Base-by-base conservation (phyloP, 2,113 vertebrate species). In the Seriola quinqueradiata region DNA sequence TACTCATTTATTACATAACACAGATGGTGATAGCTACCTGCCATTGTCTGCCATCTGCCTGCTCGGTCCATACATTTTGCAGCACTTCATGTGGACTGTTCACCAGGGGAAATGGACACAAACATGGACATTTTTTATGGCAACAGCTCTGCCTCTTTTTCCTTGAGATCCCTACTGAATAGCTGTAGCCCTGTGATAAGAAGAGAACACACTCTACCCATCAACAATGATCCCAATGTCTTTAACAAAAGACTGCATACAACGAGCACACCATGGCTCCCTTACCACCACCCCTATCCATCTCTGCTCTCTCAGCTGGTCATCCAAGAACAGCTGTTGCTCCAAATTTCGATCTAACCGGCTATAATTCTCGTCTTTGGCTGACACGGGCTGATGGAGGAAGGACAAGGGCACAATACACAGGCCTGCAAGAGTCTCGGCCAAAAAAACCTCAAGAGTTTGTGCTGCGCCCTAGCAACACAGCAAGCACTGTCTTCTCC, bases 401-500 rank as follows among this genome's bases (percentile, higher is more conserved):
- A 87, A 82, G 73, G 84, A 89, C 86, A 38, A 77, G 68, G 87
- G 80, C 83, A 91, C 87, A 91, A 90, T 85, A 76, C 83, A 81
- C 71, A 83, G 81, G 81, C 74, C 87, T 85, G 72, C 58, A 14
- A 83, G 89, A 77, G 82, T 85, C 85, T 84, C 64, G 23, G 86
- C 75, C 75, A 74, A 78, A 75, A 70, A 52, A 70, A 28, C 48
- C 67, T 77, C 74, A 83, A 90, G 81, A 84, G 89, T 89, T 82
- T 92, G 68, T 83, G 85, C 75, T 90, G 89, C 90, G 87, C 89
- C 92, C 91, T 92, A 92, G 93, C 89, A 94, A 94, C 91, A 80
- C 69, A 66, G 71, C 44, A 70, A 17, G 46, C 63, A 69, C 60
- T 55, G 84, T 88, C 77, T 71, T 84, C 83, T 82, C 87, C 66